A percentile compares a stretch with the other conserved stretches of the same genome.
These are phyloP conservation scores for Cervus canadensis DNA, from an alignment of 2,113 vertebrate species.

Conservation along the genomic window DNA sequence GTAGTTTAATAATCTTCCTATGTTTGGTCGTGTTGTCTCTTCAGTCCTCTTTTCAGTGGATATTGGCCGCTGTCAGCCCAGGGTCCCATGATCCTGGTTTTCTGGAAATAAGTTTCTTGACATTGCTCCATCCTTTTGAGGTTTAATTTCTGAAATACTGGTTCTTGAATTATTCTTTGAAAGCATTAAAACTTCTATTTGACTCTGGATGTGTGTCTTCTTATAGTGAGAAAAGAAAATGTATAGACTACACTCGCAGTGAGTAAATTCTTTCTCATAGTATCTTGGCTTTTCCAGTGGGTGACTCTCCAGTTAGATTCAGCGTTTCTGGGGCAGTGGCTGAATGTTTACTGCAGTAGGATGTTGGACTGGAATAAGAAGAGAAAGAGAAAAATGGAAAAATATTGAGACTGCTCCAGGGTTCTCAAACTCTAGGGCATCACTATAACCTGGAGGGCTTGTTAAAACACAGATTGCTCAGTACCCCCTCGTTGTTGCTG, in stretches of 20 bases:
- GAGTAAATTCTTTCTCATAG: too few species aligned
- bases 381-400: neutral
- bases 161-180: neutral
- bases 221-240: neutral
- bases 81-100: neutral
- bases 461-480: fast-evolving
- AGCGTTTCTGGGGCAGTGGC: neutral
- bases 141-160: neutral
- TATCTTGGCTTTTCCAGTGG: neutral
- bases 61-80: neutral
- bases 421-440: neutral
- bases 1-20: neutral
- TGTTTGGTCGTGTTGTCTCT: neutral
- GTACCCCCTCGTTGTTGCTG: neutral
- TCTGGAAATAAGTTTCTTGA: neutral
- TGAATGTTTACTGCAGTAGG: neutral
- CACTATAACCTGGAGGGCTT: neutral
- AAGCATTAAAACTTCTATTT: neutral
- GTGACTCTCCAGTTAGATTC: neutral
- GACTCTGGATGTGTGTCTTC: neutral
- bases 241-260: fast-evolving
- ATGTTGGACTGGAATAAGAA: neutral
- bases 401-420: neutral
- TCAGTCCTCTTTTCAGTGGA: neutral
- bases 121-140: neutral